These are phyloP conservation scores for Nymphicus hollandicus DNA, from an alignment of 2,113 vertebrate species.

Conservation along the genomic window DNA sequence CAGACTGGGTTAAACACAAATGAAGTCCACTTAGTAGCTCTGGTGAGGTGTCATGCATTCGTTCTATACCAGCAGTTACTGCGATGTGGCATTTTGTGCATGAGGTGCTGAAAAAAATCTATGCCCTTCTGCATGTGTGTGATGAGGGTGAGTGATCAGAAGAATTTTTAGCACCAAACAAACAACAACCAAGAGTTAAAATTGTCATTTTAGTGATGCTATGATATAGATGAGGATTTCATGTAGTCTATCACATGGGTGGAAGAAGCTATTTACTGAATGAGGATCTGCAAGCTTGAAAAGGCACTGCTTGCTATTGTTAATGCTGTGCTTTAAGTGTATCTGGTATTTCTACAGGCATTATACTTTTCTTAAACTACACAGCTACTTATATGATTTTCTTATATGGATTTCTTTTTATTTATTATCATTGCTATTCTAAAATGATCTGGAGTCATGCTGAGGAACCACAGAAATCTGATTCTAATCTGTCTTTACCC, in stretches of 20 bases:
- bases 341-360: neutral
- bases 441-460: neutral
- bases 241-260: accelerated
- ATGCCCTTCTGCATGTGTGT: neutral
- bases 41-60: neutral
- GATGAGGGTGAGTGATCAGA: accelerated
- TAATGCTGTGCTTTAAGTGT: neutral
- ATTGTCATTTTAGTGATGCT: neutral
- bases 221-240: neutral
- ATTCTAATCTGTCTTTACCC: neutral
- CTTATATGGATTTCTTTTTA: neutral
- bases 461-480: neutral
- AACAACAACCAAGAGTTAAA: neutral
- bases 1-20: too few relatives aligned
- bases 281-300: neutral
- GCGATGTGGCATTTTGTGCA: accelerated
- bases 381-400: neutral
- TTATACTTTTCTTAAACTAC: neutral
- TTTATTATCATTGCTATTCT: neutral
- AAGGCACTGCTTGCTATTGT: neutral
- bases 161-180: neutral
- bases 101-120: neutral
- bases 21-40: neutral
- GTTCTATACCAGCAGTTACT: neutral
- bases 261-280: neutral